Percentiles rank a stretch among this genome's conserved stretches.
Conservation (phyloP, 1,140 invertebrate species). For the Nomia melanderi region DNA sequence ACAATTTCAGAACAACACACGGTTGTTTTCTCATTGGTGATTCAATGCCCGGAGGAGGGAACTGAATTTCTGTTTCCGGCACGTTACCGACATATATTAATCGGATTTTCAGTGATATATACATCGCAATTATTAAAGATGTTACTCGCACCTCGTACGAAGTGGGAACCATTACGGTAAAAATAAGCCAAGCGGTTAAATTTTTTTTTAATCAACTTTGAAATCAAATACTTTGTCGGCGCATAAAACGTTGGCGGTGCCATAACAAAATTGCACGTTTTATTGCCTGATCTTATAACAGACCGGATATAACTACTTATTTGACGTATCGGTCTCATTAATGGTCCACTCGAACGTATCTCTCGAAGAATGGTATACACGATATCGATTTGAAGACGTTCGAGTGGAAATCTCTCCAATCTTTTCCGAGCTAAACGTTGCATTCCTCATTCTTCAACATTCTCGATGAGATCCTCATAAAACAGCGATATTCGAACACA, state of each 20-base stretch:
- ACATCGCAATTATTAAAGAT: slow-evolving; percentile 36
- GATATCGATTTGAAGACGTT: not conserved
- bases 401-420: not conserved
- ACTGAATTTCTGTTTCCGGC: slow-evolving; percentile 20
- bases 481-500: no score
- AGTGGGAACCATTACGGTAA: no score
- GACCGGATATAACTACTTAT: not conserved
- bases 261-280: not conserved
- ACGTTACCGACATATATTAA: slow-evolving; percentile 21
- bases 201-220: not conserved
- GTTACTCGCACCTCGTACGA: slow-evolving; percentile 17
- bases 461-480: not conserved
- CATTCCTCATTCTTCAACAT: no score
- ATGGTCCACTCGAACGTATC: not conserved
- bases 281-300: not conserved
- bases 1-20: not conserved
- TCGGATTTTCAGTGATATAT: slow-evolving; percentile 13
- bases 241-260: not conserved
- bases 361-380: not conserved
- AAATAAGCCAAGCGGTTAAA: not conserved
- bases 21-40: not conserved
- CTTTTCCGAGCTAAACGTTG: not conserved
- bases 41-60: slow-evolving; percentile 8
- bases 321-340: not conserved
- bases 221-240: not conserved